These are phyloP conservation scores for Hypotaenidia philippensis DNA, from an alignment of 2,797 vertebrate species.

Conservation along the genomic window DNA sequence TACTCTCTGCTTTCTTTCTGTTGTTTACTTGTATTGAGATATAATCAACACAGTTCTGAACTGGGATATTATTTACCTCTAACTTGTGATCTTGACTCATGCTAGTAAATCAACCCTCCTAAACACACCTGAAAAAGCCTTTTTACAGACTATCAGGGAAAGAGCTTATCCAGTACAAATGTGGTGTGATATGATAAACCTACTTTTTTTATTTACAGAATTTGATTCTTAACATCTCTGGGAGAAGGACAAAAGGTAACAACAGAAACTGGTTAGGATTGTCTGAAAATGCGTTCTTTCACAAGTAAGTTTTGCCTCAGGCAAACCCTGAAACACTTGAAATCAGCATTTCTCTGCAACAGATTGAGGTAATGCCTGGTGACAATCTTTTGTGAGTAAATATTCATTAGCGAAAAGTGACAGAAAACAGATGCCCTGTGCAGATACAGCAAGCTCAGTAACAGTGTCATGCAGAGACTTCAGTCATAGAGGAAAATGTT, in stretches of 20 bases:
- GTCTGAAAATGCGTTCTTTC: not conserved
- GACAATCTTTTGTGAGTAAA: not conserved
- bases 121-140: not conserved
- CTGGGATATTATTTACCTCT: not conserved
- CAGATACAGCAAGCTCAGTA: not conserved
- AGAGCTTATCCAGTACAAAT: not conserved
- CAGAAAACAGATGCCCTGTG: not conserved
- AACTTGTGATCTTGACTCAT: not conserved
- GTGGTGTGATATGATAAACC: not conserved
- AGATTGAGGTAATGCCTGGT: not conserved
- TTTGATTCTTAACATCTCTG: not conserved
- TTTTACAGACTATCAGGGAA: not conserved
- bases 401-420: not conserved
- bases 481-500: not conserved
- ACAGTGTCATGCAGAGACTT: not conserved
- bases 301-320: not conserved
- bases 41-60: not conserved
- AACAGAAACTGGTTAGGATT: not conserved
- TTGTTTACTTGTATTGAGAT: not conserved
- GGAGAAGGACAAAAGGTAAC: not conserved
- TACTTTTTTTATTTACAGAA: not conserved
- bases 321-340: not conserved
- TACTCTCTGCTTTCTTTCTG: not conserved
- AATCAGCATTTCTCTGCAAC: not conserved
- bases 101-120: not conserved